phyloP scores from a whole-genome alignment of 2,113 vertebrate species.

The Neogobius melanostomus region DNA sequence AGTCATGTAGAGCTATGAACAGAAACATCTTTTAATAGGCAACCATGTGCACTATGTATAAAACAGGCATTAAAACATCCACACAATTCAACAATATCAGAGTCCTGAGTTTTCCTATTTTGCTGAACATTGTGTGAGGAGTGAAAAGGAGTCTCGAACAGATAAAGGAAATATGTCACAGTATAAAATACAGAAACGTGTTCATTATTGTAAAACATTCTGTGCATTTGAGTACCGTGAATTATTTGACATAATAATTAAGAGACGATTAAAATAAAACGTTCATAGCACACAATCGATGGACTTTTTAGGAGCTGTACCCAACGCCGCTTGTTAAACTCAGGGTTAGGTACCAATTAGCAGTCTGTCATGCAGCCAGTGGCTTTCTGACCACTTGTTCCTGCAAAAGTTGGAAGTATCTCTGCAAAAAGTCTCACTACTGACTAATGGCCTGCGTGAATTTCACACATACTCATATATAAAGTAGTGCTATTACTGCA shows the following conservation, averaged over 20 bases:
- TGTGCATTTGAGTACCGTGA: neutral
- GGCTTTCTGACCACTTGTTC: conserved; percentile 11
- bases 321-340: conserved; percentile 6
- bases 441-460: conserved; percentile 18
- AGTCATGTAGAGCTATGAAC: conserved; percentile 21
- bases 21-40: conserved; percentile 27
- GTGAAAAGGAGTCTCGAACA: conserved; percentile 12
- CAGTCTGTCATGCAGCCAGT: conserved; percentile 2
- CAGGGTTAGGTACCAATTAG: conserved; percentile 22
- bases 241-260: neutral
- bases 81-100: conserved; percentile 28
- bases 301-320: neutral
- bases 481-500: neutral
- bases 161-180: conserved; percentile 44
- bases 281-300: neutral
- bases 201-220: neutral
- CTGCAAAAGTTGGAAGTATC: conserved; percentile 12
- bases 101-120: conserved; percentile 20
- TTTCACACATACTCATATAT: neutral
- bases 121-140: conserved; percentile 21
- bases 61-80: conserved; percentile 42
- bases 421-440: conserved; percentile 12
- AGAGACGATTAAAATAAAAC: neutral
- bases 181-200: conserved; percentile 31
- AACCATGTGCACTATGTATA: conserved; percentile 30